Evolutionary conservation across 1,140 invertebrate genomes (phyloP), one percentile per base, ranked within the genome.

Genomic region (Micrasema minimum): DNA sequence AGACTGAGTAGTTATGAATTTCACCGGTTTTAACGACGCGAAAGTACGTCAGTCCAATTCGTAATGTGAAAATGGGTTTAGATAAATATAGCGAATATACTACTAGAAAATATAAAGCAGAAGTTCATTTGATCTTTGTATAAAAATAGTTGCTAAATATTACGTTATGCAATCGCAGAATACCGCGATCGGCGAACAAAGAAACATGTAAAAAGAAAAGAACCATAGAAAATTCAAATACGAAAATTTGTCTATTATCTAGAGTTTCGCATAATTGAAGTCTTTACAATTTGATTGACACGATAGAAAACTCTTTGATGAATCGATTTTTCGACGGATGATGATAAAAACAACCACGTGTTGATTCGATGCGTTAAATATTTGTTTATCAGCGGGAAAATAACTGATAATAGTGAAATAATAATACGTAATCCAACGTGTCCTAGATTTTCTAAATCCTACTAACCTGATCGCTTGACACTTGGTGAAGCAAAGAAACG

Each of bases 1-100:
- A 18, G 55, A 59, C 38, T 12, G 37, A 59, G 16, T 38, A 43
- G 51, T 67, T 57, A 67, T 67, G 65, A 67, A 67, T 67, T 67
- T 50, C 65, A 23, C 6, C n/a, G 22, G 31, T 38, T 55, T 67
- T 67, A 67, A 67, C 65, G 48, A 67, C 50, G 65, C 16, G 31
- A 41, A 41, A 64, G 41, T 64, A 45, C 46, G 37, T 67, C 59
- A 62, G 59, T 64, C 41, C 26, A 12, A 11, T 26, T 23, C 59
- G 43, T 16, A 46, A 18, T 22, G 22, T 14, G 59, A 64, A 64
- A 12, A 14, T n/a, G 59, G 11, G 22, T 46, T 64, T 45, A 16
- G 12, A 64, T 64, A 64, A 46, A 64, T 64, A 64, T 64, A 64
- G 14, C 20, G 41, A 11, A 16, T 41, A 41, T 16, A 20, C 20